These are phyloP conservation scores for Crocallis elinguaria DNA, from an alignment of 2,888 invertebrate genomes.

Conservation along the genomic window DNA sequence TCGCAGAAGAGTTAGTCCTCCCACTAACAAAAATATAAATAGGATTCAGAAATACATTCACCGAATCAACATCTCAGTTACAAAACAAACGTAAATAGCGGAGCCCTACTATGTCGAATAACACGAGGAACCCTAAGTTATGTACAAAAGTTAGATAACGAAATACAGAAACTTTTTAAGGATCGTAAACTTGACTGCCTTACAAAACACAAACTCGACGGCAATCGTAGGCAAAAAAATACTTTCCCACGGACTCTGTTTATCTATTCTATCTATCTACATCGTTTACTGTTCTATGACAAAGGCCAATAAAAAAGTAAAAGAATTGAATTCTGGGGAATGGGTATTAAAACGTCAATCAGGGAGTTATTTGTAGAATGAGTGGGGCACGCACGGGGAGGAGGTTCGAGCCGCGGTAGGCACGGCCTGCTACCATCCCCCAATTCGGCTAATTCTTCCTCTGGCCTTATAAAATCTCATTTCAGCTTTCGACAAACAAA, in stretches of 20 bases:
- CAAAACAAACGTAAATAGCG: neutral
- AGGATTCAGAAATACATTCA: neutral
- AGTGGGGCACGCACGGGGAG: constrained; percentile 31
- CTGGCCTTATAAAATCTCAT: constrained; percentile 9
- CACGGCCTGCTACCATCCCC: constrained; percentile 26
- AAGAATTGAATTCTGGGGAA: constrained; percentile 26
- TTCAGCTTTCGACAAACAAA: too few species aligned
- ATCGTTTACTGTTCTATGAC: constrained; percentile 25
- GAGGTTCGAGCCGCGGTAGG: constrained; percentile 24
- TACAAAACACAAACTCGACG: constrained; percentile 17
- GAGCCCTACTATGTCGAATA: constrained; percentile 15
- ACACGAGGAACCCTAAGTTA: constrained; percentile 17
- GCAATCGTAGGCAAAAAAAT: constrained; percentile 12
- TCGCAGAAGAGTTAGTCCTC: too few species aligned
- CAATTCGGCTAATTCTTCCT: constrained; percentile 19
- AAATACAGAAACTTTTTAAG: constrained; percentile 21
- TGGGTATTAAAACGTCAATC: constrained; percentile 37
- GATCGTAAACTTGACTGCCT: constrained; percentile 17
- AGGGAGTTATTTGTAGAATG: constrained; percentile 29
- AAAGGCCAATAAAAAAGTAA: constrained; percentile 32
- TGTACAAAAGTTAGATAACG: constrained; percentile 23
- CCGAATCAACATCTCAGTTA: constrained; percentile 4
- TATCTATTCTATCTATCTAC: neutral
- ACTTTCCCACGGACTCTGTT: neutral
- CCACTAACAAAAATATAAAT: neutral